phyloP scores from a whole-genome alignment of 2,113 vertebrate species.

The Machaerirhynchus nigripectus region DNA sequence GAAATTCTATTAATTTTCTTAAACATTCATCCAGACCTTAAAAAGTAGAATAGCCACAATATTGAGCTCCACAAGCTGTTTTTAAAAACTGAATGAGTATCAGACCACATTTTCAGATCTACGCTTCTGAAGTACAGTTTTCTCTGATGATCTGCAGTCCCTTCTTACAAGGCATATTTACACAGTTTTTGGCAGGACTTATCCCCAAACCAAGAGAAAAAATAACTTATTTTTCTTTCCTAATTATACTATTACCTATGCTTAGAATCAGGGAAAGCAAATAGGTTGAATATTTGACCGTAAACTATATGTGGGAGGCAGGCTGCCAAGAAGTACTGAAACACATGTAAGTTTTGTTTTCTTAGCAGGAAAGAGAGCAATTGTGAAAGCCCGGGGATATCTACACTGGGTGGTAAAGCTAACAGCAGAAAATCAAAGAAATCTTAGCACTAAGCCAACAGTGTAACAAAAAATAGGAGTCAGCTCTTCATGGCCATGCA shows the following conservation, averaged over 20 bases:
- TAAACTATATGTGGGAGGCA: neutral
- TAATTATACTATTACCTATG: neutral
- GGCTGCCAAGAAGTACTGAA: neutral
- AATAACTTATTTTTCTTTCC: neutral
- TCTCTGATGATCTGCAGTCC: neutral
- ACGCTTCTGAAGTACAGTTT: neutral
- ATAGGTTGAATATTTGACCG: neutral
- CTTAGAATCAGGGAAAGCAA: neutral
- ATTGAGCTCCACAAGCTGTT: neutral
- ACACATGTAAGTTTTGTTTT: conserved; percentile 12
- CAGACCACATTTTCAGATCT: neutral
- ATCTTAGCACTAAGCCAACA: conserved; percentile 37
- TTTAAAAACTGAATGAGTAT: neutral
- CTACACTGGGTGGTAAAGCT: conserved; percentile 18
- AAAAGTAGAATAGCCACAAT: neutral
- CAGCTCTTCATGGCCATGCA: conserved; percentile 19
- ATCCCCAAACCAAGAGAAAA: neutral
- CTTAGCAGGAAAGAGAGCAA: conserved; percentile 13
- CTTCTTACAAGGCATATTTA: neutral
- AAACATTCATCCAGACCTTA: neutral
- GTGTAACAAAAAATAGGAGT: neutral
- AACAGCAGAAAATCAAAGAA: conserved; percentile 53
- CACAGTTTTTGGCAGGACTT: neutral
- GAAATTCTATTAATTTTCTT: neutral
- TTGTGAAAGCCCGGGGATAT: neutral